Percentiles rank a stretch among this genome's conserved stretches.
These are phyloP conservation scores for Trichosurus vulpecula DNA, from an alignment of 2,797 vertebrate genomes.

Conservation along the genomic window DNA sequence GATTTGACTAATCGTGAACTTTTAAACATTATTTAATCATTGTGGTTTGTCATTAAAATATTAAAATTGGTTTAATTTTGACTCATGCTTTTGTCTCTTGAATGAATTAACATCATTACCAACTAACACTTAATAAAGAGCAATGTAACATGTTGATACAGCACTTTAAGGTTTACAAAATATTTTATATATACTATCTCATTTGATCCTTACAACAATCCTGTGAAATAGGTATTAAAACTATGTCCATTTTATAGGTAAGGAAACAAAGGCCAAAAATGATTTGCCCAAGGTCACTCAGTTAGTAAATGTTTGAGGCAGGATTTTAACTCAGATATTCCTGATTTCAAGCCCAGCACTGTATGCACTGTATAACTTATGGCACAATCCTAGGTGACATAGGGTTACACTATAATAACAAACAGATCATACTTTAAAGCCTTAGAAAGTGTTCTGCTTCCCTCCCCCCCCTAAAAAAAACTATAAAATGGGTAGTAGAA, in stretches of 20 bases:
- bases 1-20: conserved; percentile 19
- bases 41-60: conserved; percentile 33
- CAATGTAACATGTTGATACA: conserved; percentile 25
- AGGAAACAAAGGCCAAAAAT: not conserved
- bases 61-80: conserved; percentile 26
- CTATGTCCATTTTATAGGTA: not conserved
- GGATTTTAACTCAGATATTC: not conserved
- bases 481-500: not conserved
- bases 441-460: not conserved
- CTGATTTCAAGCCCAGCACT: not conserved
- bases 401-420: not conserved
- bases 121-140: conserved; percentile 33
- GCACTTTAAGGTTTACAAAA: not conserved
- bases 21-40: conserved; percentile 32
- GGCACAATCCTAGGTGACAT: not conserved
- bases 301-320: not conserved
- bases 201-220: not conserved
- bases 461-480: accelerated
- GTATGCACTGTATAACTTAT: not conserved
- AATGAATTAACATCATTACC: not conserved
- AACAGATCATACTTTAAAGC: not conserved
- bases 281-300: not conserved
- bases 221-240: not conserved
- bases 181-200: not conserved
- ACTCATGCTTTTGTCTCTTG: conserved; percentile 22